Conservation (phyloP, 2,888 invertebrate genomes). For the Hartigia nigra region DNA sequence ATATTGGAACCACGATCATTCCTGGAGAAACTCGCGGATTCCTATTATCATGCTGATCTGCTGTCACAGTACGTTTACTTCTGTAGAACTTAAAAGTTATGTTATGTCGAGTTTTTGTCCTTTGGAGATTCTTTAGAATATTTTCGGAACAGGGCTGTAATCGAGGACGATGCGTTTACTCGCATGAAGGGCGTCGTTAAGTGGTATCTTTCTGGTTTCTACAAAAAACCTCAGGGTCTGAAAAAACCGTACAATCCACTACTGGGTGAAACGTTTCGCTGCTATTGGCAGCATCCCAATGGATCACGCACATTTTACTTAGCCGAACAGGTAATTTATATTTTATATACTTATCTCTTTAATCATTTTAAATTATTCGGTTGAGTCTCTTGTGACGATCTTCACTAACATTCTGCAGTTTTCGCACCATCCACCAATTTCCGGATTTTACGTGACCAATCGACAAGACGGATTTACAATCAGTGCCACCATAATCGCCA, state of each 20-base stretch:
- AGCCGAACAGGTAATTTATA: slow-evolving; percentile 82
- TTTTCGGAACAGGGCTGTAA: slow-evolving; percentile 70
- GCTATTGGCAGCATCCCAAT: slow-evolving; percentile 87
- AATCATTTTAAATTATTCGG: background rate
- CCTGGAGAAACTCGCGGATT: slow-evolving; percentile 92
- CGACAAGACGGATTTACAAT: slow-evolving; percentile 93
- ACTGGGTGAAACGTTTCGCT: slow-evolving; percentile 91
- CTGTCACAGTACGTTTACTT: slow-evolving; percentile 70
- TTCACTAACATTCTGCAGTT: slow-evolving; percentile 67
- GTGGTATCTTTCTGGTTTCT: slow-evolving; percentile 94
- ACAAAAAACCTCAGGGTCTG: slow-evolving; percentile 93
- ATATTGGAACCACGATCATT: slow-evolving; percentile 94
- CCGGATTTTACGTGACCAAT: slow-evolving; percentile 93
- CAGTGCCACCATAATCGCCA: slow-evolving; percentile 89
- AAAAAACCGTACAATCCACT: slow-evolving; percentile 98
- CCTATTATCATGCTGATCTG: slow-evolving; percentile 93
- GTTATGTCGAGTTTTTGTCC: background rate
- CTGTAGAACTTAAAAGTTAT: background rate
- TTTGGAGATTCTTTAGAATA: background rate
- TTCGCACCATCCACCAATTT: slow-evolving; percentile 94
- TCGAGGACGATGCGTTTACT: slow-evolving; percentile 87
- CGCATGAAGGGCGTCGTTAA: slow-evolving; percentile 89
- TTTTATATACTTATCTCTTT: background rate
- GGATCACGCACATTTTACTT: slow-evolving; percentile 91
- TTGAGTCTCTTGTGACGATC: slow-evolving; percentile 4